Percentiles rank a stretch among this genome's conserved stretches.
Conservation (phyloP, 2,888 invertebrate genomes). For the Theodoxus fluviatilis region DNA sequence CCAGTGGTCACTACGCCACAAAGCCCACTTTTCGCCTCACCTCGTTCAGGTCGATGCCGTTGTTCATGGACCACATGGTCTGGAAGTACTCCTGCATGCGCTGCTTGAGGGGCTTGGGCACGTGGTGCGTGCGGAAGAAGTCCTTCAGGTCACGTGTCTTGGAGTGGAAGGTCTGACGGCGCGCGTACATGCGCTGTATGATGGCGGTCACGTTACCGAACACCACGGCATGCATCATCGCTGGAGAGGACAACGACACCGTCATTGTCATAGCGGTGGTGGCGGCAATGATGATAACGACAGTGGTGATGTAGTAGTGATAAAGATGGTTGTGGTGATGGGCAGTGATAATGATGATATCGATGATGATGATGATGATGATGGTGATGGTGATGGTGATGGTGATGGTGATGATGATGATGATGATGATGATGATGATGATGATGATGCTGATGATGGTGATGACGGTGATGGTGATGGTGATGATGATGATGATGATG, state of each 20-base stretch:
- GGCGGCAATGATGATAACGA: not conserved
- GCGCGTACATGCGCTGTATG: constrained; percentile 94
- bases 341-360: not conserved
- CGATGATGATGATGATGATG: not conserved
- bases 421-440: constrained; percentile 21
- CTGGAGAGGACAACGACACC: constrained; percentile 72
- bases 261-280: no score
- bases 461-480: not conserved
- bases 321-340: not conserved
- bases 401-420: constrained; percentile 21
- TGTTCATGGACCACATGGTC: constrained; percentile 97
- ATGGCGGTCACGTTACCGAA: constrained; percentile 98
- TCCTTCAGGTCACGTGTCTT: constrained; percentile 95
- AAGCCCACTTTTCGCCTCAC: constrained; percentile 68
- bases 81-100: constrained; percentile 97
- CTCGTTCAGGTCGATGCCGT: constrained; percentile 95
- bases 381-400: not conserved
- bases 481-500: constrained; percentile 10
- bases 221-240: constrained; percentile 96
- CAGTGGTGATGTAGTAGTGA: not conserved
- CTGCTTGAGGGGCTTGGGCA: constrained; percentile 92
- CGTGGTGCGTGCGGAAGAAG: constrained; percentile 91
- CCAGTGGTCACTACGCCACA: not conserved
- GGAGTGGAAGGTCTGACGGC: constrained; percentile 90
- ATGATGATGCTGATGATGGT: no score